Conservation (phyloP, 2,888 invertebrate species). For the Pseudanteris insignis region DNA sequence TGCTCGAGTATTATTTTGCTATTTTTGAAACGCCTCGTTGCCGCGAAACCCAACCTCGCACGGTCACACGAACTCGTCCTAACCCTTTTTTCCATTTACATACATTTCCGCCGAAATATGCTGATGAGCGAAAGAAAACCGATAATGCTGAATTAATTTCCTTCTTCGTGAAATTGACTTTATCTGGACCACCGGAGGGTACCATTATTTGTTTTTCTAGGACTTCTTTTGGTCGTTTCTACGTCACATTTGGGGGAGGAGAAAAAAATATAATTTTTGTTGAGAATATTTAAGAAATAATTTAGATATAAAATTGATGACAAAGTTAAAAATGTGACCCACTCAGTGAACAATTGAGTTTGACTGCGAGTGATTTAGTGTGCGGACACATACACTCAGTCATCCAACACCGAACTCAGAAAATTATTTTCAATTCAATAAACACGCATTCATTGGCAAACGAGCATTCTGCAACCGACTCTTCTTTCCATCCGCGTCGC, state of each 20-base stretch:
- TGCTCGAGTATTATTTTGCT: conserved; percentile 21
- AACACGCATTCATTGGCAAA: neutral
- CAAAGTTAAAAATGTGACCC: no score
- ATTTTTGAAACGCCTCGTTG: conserved; percentile 20
- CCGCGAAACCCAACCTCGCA: conserved; percentile 6
- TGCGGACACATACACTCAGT: no score
- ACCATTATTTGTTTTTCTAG: no score
- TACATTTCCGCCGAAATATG: conserved; percentile 16
- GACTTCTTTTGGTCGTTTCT: no score
- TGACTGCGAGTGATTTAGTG: no score
- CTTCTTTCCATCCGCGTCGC: conserved; percentile 4
- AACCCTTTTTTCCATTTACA: conserved; percentile 24
- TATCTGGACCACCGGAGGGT: conserved; percentile 1
- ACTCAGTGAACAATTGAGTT: no score
- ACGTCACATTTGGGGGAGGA: neutral
- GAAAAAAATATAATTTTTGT: no score
- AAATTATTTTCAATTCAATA: neutral
- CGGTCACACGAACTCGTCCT: conserved; percentile 8
- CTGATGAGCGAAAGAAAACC: conserved; percentile 7
- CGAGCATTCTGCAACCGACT: neutral
- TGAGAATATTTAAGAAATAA: no score
- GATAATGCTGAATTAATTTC: conserved; percentile 20
- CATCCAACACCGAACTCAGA: no score
- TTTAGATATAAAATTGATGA: no score
- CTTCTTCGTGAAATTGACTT: conserved; percentile 15